Evolutionary conservation across 2,113 vertebrate species (phyloP), one percentile per base, ranked within the genome.

Genomic region (Oenanthe oenanthe): DNA sequence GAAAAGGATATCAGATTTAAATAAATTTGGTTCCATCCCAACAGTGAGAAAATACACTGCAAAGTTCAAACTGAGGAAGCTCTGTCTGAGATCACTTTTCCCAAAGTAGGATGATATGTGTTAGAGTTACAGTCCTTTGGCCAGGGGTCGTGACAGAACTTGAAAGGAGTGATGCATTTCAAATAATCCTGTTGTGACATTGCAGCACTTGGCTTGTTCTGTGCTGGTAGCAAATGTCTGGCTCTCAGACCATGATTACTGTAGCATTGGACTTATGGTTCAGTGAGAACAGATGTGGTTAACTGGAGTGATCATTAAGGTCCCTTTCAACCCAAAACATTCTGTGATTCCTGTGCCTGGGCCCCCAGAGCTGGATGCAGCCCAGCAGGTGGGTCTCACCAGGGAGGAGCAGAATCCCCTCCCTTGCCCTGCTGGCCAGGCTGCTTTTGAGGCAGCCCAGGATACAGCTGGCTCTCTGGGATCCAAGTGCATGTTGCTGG

Each of bases 361-460:
- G 28, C 18, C 6, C 8, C 9, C 47, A 22, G 45, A 28, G 38
- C 22, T 40, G 56, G 28, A 18, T n/a, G 15, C 38, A 86, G 72
- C n/a, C 7, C 9, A 53, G 0, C 32, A 68, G 38, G 28, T 14
- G 3, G 38, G 18, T 66, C 51, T 45, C 36, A 66, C 10, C 16
- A 51, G 50, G 50, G 26, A 4, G 38, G 10, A 22, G 32, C 4
- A 73, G 68, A 74, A 40, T 25, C 8, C 29, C 22, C 19, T 67
- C 32, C 32, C 32, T 45, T 0, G 0, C 28, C 32, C 22, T 38
- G 53, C 36, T 66, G 45, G 5, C 28, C 38, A 17, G 0, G 0
- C 26, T 66, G 51, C 53, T 81, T 10, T 38, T 7, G 38, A 53
- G 4, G 3, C n/a, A 47, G n/a, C 32, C 38, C 77, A 45, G n/a